Percentiles rank a stretch among this genome's conserved stretches.
Conservation (phyloP, 2,113 vertebrate genomes). For the Collichthys lucidus region DNA sequence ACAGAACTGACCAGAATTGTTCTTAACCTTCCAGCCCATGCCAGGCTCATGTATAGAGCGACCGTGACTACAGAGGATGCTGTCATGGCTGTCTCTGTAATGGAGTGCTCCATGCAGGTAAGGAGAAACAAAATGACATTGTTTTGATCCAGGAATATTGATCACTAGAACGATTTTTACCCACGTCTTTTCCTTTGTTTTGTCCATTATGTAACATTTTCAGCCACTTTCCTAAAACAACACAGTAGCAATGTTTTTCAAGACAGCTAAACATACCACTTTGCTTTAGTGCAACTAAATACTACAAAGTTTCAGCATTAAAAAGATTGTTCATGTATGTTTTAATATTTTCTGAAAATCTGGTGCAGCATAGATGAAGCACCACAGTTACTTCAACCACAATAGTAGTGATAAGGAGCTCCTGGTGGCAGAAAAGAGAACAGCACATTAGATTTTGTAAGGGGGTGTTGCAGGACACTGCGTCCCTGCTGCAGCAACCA, state of each 20-base stretch:
- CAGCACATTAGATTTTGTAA: no score
- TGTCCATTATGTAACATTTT: neutral
- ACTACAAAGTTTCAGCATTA: neutral
- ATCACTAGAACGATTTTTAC: neutral
- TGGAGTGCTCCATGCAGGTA: slow-evolving; percentile 99
- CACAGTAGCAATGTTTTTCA: neutral
- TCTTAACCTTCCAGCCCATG: slow-evolving; percentile 86
- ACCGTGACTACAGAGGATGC: slow-evolving; percentile 93
- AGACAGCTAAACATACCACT: neutral
- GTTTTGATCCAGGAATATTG: neutral
- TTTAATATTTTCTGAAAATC: neutral
- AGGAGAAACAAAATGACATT: neutral
- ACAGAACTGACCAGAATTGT: neutral
- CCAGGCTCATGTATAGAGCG: slow-evolving; percentile 93
- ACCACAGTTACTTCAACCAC: no score
- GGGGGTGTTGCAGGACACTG: no score
- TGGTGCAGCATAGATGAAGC: no score
- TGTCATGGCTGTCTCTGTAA: slow-evolving; percentile 91
- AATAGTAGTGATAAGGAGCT: no score
- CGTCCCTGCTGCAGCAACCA: no score
- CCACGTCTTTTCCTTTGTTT: neutral
- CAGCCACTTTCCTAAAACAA: neutral
- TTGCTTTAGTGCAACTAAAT: no score
- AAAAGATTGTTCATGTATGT: neutral
- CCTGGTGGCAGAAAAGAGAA: no score